Evolutionary conservation across 2,888 invertebrate species (phyloP).

Genomic region (Diachrysia chrysitis): DNA sequence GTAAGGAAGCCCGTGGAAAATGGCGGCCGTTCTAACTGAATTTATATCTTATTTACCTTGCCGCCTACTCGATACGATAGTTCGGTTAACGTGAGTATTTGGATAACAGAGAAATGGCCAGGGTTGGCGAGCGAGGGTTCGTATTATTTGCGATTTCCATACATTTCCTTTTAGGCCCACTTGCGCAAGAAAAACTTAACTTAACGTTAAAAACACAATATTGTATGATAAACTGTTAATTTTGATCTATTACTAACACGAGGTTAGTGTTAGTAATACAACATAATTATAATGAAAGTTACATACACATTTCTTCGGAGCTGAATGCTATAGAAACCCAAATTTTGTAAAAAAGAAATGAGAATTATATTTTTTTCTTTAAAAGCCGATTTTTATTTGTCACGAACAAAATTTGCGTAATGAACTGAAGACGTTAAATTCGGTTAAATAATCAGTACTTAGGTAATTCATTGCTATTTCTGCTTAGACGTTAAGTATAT

Average conservation of each 20-base stretch:
- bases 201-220: no score
- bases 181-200: slow-evolving; percentile 15
- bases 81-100: slow-evolving; percentile 58
- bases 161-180: slow-evolving; percentile 24
- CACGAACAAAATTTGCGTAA: no score
- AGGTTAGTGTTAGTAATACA: no score
- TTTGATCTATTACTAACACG: no score
- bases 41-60: slow-evolving; percentile 59
- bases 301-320: no score
- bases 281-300: no score
- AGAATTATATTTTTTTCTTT: no score
- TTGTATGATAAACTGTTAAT: no score
- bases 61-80: slow-evolving; percentile 48
- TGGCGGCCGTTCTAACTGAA: slow-evolving; percentile 45
- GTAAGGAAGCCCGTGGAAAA: slow-evolving; percentile 33
- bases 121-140: slow-evolving; percentile 35
- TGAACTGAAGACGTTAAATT: no score
- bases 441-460: neutral
- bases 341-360: no score
- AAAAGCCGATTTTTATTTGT: no score
- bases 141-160: slow-evolving; percentile 22
- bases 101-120: slow-evolving; percentile 35
- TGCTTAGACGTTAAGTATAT: neutral
- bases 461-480: neutral
- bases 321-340: no score